Evolutionary conservation across 2,113 vertebrate species (phyloP), one percentile per base, ranked within the genome.

Genomic region (Orientallactaga bullata): DNA sequence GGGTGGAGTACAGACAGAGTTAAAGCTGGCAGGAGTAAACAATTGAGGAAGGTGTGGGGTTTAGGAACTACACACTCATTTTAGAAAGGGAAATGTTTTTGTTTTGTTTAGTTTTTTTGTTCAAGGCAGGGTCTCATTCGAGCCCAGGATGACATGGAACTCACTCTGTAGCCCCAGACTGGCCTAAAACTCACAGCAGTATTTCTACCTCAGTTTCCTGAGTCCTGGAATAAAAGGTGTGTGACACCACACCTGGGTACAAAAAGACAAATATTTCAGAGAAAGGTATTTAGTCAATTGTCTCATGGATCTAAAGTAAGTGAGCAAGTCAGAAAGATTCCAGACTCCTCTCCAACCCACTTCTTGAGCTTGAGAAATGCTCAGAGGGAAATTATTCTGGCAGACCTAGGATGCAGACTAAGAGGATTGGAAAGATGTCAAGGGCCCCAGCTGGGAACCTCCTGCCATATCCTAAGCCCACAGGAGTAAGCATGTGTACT

Each of bases 401-500:
- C n/a, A 94, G 66, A 86, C 66, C 63, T 91, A 83, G 86, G 92
- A 95, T 94, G 30, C 17, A 92, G 11, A 37, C 87, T 76, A 91
- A 73, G 69, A 95, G 60, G 42, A 21, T 92, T 94, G 92, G 86
- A 94, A 96, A 95, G 68, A 94, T 94, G 72, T 92, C 83, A 97
- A 92, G 86, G 92, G 93, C 76, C 92, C 85, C 89, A 94, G 90
- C 76, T 95, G 84, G 91, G 83, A 94, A 69, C 79, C 37, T 95
- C 77, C 87, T 93, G 86, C 79, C 73, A 24, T 81, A 79, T 85
- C 65, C 88, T 63, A 94, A 96, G 72, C 80, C 79, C 93, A 88
- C 26, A 76, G 84, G 89, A 93, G n/a, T 88, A 88, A 95, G 72
- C 92, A 95, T 91, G 92, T 91, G 68, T 91, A 84, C 71, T 1